Percentiles rank a stretch among this genome's conserved stretches.
phyloP scores from a whole-genome alignment of 2,797 vertebrate species.

The Bufotes viridis region DNA sequence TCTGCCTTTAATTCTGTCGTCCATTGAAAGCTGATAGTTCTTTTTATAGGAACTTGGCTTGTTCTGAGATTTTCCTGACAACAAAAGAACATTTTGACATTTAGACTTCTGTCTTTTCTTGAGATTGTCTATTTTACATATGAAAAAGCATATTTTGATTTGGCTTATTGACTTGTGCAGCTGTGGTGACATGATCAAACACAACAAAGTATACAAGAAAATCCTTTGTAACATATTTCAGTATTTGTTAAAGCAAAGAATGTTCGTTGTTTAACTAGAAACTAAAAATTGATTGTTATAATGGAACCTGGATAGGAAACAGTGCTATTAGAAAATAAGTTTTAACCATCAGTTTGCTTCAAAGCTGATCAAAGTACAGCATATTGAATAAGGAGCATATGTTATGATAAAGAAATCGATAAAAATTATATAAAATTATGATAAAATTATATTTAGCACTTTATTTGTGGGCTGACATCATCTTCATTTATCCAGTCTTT shows the following conservation, averaged over 20 bases:
- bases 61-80: slow-evolving; percentile 51
- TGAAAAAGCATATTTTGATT: slow-evolving; percentile 55
- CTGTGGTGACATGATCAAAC: slow-evolving; percentile 35
- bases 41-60: slow-evolving; percentile 49
- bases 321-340: not conserved
- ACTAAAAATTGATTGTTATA: slow-evolving; percentile 12
- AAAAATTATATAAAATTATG: not conserved
- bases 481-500: not conserved
- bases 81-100: slow-evolving; percentile 61
- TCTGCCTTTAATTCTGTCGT: slow-evolving; percentile 51
- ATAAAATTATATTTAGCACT: not conserved
- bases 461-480: not conserved
- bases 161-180: slow-evolving; percentile 49
- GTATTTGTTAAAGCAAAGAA: slow-evolving; percentile 26
- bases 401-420: not conserved
- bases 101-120: slow-evolving; percentile 54
- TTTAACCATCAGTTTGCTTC: not conserved
- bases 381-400: not conserved
- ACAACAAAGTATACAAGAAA: slow-evolving; percentile 30
- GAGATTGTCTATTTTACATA: slow-evolving; percentile 54
- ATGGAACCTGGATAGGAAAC: not conserved
- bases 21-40: slow-evolving; percentile 52
- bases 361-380: not conserved
- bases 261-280: slow-evolving; percentile 6
- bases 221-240: slow-evolving; percentile 35